Percentiles rank a stretch among this genome's conserved stretches.
phyloP scores from a whole-genome alignment of 2,113 vertebrate species.

The Passerina amoena region DNA sequence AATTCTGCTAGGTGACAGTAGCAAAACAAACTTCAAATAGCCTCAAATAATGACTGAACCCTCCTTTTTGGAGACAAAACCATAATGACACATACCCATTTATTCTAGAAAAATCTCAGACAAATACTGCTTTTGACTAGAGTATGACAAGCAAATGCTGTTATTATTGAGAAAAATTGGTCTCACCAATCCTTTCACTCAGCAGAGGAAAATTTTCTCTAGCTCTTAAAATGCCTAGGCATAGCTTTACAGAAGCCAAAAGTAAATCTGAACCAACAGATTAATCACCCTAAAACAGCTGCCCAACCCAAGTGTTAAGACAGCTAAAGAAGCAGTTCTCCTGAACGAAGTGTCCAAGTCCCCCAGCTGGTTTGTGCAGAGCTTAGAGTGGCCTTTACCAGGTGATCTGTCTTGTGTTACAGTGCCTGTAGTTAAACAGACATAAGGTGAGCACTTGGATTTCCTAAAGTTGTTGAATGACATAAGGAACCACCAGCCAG shows the following conservation, averaged over 20 bases:
- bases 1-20: neutral
- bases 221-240: neutral
- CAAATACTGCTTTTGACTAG: neutral
- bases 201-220: neutral
- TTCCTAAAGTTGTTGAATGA: neutral
- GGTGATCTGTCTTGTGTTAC: neutral
- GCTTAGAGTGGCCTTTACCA: neutral
- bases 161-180: neutral
- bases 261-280: neutral
- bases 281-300: neutral
- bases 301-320: neutral
- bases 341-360: neutral
- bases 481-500: neutral
- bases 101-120: neutral
- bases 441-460: neutral
- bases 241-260: neutral
- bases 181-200: neutral
- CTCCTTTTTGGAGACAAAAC: neutral
- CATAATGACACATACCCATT: neutral
- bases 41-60: neutral
- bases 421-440: neutral
- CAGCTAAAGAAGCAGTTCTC: neutral
- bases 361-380: neutral
- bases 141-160: neutral
- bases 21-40: neutral